A percentile compares a stretch with the other conserved stretches of the same genome.
phyloP scores from a whole-genome alignment of 2,797 vertebrate genomes.

The Parotocinclus haroldoi region DNA sequence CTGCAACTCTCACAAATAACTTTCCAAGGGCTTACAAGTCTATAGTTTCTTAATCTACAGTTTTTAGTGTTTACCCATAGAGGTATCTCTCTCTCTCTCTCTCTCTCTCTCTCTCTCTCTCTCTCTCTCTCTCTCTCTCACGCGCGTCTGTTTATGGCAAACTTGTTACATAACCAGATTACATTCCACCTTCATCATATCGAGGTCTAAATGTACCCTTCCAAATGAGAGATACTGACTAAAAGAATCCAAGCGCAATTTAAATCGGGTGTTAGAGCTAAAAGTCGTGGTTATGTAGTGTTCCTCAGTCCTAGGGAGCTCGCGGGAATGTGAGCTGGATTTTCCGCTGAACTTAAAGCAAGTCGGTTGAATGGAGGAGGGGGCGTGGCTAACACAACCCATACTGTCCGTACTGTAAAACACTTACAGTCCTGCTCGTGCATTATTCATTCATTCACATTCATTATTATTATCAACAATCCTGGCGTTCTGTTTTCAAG shows the following conservation, averaged over 20 bases:
- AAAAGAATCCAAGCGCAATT: slow-evolving; percentile 28
- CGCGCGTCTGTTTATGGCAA: slow-evolving; percentile 89
- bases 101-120: slow-evolving; percentile 46
- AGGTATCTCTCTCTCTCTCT: slow-evolving; percentile 43
- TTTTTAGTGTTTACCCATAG: neutral
- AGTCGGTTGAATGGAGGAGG: slow-evolving; percentile 72
- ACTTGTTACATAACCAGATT: slow-evolving; percentile 96
- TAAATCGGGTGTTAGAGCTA: neutral
- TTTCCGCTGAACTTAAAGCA: slow-evolving; percentile 78
- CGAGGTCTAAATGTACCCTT: slow-evolving; percentile 85
- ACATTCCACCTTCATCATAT: slow-evolving; percentile 90
- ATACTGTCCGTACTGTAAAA: slow-evolving; percentile 86
- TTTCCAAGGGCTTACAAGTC: no score
- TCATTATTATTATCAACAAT: neutral
- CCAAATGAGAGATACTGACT: slow-evolving; percentile 50
- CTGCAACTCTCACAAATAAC: slow-evolving; percentile 76
- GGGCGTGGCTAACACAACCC: slow-evolving; percentile 78
- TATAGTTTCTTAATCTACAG: no score
- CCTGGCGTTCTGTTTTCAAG: no score
- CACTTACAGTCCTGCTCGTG: slow-evolving; percentile 62
- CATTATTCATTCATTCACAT: neutral
- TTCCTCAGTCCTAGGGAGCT: neutral
- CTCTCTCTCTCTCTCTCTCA: slow-evolving; percentile 39
- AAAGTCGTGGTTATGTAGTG: neutral
- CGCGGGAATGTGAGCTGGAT: slow-evolving; percentile 23